Evolutionary conservation across 2,888 invertebrate genomes (phyloP), one percentile per base, ranked within the genome.

Genomic region (Dolichopus griseipennis): DNA sequence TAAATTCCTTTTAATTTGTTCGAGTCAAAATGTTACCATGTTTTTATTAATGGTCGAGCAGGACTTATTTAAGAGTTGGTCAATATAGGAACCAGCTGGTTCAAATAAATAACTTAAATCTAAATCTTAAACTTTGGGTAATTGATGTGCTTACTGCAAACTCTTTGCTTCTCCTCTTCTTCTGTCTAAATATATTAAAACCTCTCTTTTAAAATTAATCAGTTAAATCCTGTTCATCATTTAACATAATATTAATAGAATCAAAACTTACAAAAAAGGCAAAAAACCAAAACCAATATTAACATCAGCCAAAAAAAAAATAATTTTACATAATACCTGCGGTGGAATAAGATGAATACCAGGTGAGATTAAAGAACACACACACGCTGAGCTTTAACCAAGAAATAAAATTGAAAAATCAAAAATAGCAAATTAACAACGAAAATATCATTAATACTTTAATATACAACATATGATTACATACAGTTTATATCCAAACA

Each of bases 311-410:
- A 34, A 43, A 52, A 52, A 52, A 7, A 52, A 52, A 52, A 52
- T 52, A 52, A 52, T 52, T 52, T 52, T 52, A 52, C 52, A 52
- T 52, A 52, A 52, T 52, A 18, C 52, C 52, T 52, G 52, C 52
- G 52, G 52, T 52, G 52, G 52, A 52, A 52, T 52, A 52, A n/a
- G 52, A 52, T 52, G 52, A 52, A 52, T 52, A 52, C 52, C 52
- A 52, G 52, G 18, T 52, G 52, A 52, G 52, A 52, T 52, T 52
- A 52, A 52, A 52, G 52, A 52, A 52, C 52, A 52, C 52, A 52
- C 52, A 52, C 52, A 52, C 18, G 52, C 52, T 52, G 52, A 52
- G 52, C 52, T 52, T 52, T 52, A 52, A 52, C 37, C 12, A 12
- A 52, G 52, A 52, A 52, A 52, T 18, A 37, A 37, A 37, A 37